Percentiles rank a stretch among this genome's conserved stretches.
phyloP scores from a whole-genome alignment of 1,140 invertebrate genomes.

The Drosophila pseudoananassae region DNA sequence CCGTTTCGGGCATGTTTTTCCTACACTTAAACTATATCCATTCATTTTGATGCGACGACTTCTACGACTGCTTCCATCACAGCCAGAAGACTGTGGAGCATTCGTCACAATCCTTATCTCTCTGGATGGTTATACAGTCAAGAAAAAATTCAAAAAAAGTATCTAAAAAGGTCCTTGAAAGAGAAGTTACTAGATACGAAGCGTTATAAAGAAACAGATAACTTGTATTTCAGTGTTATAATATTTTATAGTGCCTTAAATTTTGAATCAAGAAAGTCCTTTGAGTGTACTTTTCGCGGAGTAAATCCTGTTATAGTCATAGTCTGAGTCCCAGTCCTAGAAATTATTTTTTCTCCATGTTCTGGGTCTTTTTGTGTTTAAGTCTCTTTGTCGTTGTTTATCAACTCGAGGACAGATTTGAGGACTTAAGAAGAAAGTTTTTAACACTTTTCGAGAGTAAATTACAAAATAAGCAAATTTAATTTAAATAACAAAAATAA shows the following conservation, averaged over 20 bases:
- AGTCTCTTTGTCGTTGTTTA: conserved; percentile 41
- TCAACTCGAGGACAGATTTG: conserved; percentile 30
- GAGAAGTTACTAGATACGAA: too few relatives aligned
- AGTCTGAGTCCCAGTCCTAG: conserved; percentile 5
- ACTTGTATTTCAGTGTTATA: too few relatives aligned
- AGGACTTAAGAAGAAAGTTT: conserved; percentile 12
- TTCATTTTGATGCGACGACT: conserved; percentile 53
- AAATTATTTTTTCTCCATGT: neutral
- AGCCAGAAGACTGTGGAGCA: conserved; percentile 27
- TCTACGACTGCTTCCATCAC: conserved; percentile 31
- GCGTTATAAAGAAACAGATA: too few relatives aligned
- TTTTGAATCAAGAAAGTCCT: neutral
- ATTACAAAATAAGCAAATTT: conserved; percentile 1
- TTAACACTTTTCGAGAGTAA: conserved; percentile 7
- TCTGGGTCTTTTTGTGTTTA: conserved; percentile 31
- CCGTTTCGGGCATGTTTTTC: conserved; percentile 64
- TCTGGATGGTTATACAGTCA: neutral
- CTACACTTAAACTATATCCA: conserved; percentile 59
- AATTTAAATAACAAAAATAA: neutral
- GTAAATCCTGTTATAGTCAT: conserved; percentile 23
- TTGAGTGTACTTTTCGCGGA: conserved; percentile 19
- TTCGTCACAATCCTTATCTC: conserved; percentile 35
- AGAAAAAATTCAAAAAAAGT: neutral
- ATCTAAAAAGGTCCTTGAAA: too few relatives aligned
- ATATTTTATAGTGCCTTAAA: neutral